Percentiles rank a stretch among this genome's conserved stretches.
These are phyloP conservation scores for Avahi laniger DNA, from an alignment of 2,797 vertebrate species.

Conservation along the genomic window DNA sequence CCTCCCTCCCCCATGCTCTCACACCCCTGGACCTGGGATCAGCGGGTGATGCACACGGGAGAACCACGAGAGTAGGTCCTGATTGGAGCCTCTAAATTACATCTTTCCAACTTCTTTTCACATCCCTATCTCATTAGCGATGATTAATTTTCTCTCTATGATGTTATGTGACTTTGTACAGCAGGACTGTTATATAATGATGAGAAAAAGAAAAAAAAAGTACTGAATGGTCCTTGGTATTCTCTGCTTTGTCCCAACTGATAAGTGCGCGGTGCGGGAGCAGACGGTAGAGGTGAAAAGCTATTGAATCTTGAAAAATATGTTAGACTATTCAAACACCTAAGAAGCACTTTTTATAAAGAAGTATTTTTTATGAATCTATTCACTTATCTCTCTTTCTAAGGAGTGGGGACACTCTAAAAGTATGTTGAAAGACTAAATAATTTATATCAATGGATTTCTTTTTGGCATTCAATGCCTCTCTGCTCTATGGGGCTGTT, in stretches of 20 bases:
- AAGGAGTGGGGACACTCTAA: not conserved
- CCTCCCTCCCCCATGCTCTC: not conserved
- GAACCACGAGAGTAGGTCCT: not conserved
- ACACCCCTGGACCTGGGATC: not conserved
- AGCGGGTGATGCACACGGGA: not conserved
- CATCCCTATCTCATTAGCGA: conserved; percentile 51
- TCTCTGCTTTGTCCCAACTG: conserved; percentile 21
- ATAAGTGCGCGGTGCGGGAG: not conserved
- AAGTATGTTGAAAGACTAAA: not conserved
- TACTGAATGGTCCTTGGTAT: not conserved
- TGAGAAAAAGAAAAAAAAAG: not conserved
- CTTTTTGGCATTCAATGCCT: not conserved
- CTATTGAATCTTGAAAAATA: not conserved
- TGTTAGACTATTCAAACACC: not conserved
- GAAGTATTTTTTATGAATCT: not conserved
- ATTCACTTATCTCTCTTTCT: not conserved
- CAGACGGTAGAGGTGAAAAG: not conserved
- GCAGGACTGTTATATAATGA: conserved; percentile 50
- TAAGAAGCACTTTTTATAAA: not conserved
- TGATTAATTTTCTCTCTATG: conserved; percentile 67
- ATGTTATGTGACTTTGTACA: conserved; percentile 52
- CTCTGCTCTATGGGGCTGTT: not conserved
- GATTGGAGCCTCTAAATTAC: conserved; percentile 58
- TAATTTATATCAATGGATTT: not conserved
- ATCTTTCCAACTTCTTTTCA: conserved; percentile 58